Evolutionary conservation across 2,113 vertebrate genomes (phyloP).

Genomic region (Vimba vimba): DNA sequence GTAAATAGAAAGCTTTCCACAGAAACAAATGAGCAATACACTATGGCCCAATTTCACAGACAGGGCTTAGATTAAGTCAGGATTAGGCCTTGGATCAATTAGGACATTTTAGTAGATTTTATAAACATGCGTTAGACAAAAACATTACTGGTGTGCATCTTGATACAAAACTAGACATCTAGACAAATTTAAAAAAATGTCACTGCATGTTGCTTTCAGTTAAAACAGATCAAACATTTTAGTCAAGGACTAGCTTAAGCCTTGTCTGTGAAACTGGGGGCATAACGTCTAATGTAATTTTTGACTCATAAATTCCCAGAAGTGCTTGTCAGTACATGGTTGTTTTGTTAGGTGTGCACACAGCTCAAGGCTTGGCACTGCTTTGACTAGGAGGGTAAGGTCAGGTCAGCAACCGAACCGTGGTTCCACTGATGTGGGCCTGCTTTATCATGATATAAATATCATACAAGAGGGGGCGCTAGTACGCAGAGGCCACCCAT

Average conservation of each 20-base stretch:
- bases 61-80: too few species aligned
- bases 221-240: too few species aligned
- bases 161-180: too few species aligned
- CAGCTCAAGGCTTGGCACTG: conserved; percentile 40
- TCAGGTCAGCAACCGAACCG: conserved; percentile 66
- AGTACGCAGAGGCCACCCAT: conserved; percentile 54
- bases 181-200: too few species aligned
- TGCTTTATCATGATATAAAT: conserved; percentile 13
- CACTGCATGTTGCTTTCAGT: too few species aligned
- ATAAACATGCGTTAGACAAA: too few species aligned
- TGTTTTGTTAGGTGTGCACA: conserved; percentile 64
- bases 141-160: too few species aligned
- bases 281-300: background rate
- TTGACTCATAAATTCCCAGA: conserved; percentile 5
- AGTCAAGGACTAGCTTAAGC: too few species aligned
- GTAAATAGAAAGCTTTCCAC: background rate
- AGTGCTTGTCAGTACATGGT: background rate
- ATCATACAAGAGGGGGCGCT: conserved; percentile 43
- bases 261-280: too few species aligned
- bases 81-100: too few species aligned
- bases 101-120: too few species aligned
- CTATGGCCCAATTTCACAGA: too few species aligned
- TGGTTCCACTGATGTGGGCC: conserved; percentile 59
- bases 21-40: background rate
- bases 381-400: conserved; percentile 61